A percentile compares a stretch with the other conserved stretches of the same genome.
These are phyloP conservation scores for Eupithecia exiguata DNA, from an alignment of 2,888 invertebrate species.

Conservation along the genomic window DNA sequence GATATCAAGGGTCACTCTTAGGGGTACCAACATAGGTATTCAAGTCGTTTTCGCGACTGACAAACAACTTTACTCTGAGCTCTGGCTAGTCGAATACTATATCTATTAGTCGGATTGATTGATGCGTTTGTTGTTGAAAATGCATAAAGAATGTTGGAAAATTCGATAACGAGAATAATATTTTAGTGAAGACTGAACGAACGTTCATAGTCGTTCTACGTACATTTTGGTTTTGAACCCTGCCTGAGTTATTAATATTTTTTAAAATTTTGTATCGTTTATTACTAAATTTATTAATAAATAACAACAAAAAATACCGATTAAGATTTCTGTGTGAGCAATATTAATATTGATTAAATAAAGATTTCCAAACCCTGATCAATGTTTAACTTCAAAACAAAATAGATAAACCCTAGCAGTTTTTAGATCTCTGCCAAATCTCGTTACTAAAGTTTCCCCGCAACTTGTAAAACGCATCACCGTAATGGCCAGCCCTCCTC, in stretches of 20 bases:
- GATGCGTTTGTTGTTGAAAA: background rate
- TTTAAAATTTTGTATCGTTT: too few species aligned
- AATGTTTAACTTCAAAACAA: background rate
- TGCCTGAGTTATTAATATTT: too few species aligned
- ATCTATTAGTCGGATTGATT: background rate
- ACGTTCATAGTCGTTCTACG: background rate
- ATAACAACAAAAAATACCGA: background rate
- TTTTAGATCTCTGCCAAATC: background rate
- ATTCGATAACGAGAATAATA: background rate
- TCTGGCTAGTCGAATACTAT: background rate
- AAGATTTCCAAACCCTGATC: background rate
- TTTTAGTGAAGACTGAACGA: background rate
- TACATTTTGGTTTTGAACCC: background rate
- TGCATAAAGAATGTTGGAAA: background rate
- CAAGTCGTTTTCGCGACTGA: background rate
- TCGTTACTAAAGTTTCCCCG: background rate
- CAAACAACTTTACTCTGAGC: background rate
- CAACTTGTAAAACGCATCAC: slow-evolving; percentile 9
- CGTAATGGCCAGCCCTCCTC: slow-evolving; percentile 18
- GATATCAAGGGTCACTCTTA: slow-evolving; percentile 1
- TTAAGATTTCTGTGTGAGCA: background rate
- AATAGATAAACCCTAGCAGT: background rate
- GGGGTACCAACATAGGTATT: background rate
- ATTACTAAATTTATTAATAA: background rate
- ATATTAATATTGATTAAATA: background rate